A percentile compares a stretch with the other conserved stretches of the same genome.
Conservation (phyloP, 2,888 invertebrate genomes). For the Smittia sp. region DNA sequence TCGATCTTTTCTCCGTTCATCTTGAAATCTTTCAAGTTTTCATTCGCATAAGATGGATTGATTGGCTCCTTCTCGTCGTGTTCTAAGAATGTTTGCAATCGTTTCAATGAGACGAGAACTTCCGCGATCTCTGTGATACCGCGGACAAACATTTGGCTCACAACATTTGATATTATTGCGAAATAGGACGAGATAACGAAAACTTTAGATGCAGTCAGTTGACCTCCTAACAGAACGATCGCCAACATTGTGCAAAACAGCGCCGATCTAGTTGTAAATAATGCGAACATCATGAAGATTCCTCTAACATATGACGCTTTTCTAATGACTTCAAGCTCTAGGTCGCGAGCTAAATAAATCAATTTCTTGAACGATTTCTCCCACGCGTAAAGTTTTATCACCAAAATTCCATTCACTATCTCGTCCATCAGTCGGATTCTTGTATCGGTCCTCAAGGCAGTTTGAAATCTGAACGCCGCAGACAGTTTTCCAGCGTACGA, state of each 20-base stretch:
- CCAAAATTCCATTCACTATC: conserved; percentile 65
- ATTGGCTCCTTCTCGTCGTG: conserved; percentile 49
- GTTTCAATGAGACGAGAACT: conserved; percentile 69
- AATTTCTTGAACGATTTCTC: conserved; percentile 79
- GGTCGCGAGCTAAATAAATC: conserved; percentile 66
- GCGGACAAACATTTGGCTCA: conserved; percentile 58
- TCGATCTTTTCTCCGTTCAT: conserved; percentile 35
- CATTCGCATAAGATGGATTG: conserved; percentile 39
- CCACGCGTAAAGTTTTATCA: conserved; percentile 93
- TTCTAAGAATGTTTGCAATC: conserved; percentile 58
- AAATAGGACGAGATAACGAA: conserved; percentile 60
- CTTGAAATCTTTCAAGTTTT: conserved; percentile 38
- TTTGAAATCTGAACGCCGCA: conserved; percentile 53
- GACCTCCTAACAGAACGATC: conserved; percentile 63
- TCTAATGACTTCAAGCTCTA: conserved; percentile 60
- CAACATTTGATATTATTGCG: conserved; percentile 57
- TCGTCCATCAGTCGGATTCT: conserved; percentile 66
- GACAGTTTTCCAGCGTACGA: conserved; percentile 46
- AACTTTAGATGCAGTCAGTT: conserved; percentile 57
- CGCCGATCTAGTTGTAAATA: conserved; percentile 79
- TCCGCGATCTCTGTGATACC: conserved; percentile 79
- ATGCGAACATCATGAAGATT: conserved; percentile 69
- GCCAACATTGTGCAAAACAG: conserved; percentile 72
- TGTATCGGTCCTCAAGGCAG: conserved; percentile 66
- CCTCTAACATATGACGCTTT: conserved; percentile 65